Percentiles rank a stretch among this genome's conserved stretches.
These are phyloP conservation scores for Alosa sapidissima DNA, from an alignment of 2,797 vertebrate species.

Conservation along the genomic window DNA sequence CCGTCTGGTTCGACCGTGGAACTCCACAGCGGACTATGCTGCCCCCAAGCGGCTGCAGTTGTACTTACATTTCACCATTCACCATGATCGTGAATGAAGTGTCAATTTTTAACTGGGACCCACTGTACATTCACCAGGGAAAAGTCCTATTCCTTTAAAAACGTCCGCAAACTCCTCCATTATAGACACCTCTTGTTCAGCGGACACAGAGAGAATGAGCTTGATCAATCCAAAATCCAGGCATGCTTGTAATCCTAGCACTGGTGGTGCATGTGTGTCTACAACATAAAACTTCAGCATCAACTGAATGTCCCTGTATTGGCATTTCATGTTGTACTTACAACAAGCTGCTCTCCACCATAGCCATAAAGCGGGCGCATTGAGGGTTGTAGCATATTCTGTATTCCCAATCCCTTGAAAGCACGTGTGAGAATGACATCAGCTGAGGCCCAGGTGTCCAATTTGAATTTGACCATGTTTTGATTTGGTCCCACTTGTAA, in stretches of 20 bases:
- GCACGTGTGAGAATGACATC: conserved; percentile 30
- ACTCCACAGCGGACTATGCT: too few species aligned
- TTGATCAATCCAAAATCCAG: conserved; percentile 37
- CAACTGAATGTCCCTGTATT: conserved; percentile 16
- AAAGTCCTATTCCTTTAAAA: not conserved
- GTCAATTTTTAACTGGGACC: too few species aligned
- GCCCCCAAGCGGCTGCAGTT: too few species aligned
- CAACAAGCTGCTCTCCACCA: conserved; percentile 14
- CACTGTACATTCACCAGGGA: too few species aligned
- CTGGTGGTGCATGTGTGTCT: conserved; percentile 32
- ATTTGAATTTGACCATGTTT: too few species aligned
- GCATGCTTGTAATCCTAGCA: conserved; percentile 36
- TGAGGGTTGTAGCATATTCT: too few species aligned
- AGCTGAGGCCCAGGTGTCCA: not conserved
- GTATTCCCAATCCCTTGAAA: too few species aligned
- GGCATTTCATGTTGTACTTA: conserved; percentile 34
- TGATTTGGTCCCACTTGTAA: not conserved
- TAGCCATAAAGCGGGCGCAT: too few species aligned
- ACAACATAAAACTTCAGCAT: conserved; percentile 23
- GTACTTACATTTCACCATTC: too few species aligned
- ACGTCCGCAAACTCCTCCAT: not conserved
- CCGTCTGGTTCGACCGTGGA: too few species aligned
- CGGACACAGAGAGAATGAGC: conserved; percentile 6
- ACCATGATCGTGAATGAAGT: too few species aligned
- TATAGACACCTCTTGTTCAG: not conserved